phyloP scores from a whole-genome alignment of 1,140 invertebrate species.

The Dinoponera quadriceps region DNA sequence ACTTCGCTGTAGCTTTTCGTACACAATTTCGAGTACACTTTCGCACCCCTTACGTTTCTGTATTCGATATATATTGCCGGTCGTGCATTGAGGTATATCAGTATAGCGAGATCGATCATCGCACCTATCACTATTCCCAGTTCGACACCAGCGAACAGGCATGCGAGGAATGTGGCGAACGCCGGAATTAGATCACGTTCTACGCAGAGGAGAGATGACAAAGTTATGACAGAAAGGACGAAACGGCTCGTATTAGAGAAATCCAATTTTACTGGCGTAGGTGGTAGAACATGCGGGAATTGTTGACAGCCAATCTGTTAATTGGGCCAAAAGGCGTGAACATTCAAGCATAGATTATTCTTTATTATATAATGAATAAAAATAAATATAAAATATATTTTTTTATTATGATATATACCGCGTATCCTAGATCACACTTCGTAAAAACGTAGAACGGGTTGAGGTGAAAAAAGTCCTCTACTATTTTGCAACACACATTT shows the following conservation, averaged over 20 bases:
- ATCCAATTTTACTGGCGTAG: neutral
- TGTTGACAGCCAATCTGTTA: neutral
- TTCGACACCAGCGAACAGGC: constrained; percentile 92
- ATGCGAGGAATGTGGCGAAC: constrained; percentile 90
- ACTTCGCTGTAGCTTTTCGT: neutral
- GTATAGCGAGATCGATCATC: constrained; percentile 90
- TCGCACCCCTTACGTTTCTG: constrained; percentile 85
- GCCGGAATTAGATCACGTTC: constrained; percentile 92
- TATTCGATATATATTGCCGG: constrained; percentile 88
- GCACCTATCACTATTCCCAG: constrained; percentile 94
- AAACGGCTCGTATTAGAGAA: neutral
- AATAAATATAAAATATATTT: too few species aligned
- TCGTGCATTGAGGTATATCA: constrained; percentile 92
- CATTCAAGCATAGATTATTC: too few species aligned
- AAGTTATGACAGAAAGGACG: neutral
- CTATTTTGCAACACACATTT: too few species aligned
- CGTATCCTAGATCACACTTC: too few species aligned
- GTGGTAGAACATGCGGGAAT: neutral
- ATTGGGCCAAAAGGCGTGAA: too few species aligned
- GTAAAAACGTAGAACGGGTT: too few species aligned
- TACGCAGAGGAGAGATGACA: constrained; percentile 79
- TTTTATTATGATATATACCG: too few species aligned
- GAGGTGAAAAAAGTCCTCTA: too few species aligned
- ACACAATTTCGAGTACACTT: constrained; percentile 28
- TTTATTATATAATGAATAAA: too few species aligned